Base-by-base conservation (phyloP, 2,797 vertebrate genomes). In the Trematomus bernacchii region DNA sequence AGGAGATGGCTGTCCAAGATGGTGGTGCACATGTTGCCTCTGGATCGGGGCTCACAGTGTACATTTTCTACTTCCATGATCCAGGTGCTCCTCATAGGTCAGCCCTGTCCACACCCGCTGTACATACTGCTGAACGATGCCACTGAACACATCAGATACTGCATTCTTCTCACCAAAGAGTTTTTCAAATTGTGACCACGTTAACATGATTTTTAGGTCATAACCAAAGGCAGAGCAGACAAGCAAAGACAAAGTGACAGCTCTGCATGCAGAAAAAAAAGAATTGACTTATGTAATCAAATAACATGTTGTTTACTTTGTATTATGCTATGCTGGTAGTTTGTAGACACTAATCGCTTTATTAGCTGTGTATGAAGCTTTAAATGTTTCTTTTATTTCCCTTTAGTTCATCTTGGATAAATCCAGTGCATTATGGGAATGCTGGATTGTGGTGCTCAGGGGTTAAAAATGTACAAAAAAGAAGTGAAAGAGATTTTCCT, bases 391-490 rank as follows among this genome's bases (percentile, higher is more conserved):
- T 85, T 84, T 88, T 83, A 70, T 82, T 90, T 88, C 80, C 74
- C 65, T 92, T 94, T 80, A 69, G 71, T 87, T 93, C 77, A 90
- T 88, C 92, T 92, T 90, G 86, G 91, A 93, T 90, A 76, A 92
- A 94, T 95, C 94, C 94, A 94, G 95, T 87, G 85, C 82, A 90
- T 95, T 91, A 88, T 90, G 86, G 90, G 87, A 89, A 92, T 74
- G 67, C 95, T 95, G 95, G 94, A 93, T 94, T 93, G 92, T 94
- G 94, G 94, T 92, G 93, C 95, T 96, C 95, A 96, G 95, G 95
- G 95, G 94, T 95, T 91, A 77, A 89, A 91, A 89, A 91, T 86
- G 89, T 87, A 79, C 59, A 83, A 79, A 74, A 86, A 91, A 89
- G 18, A 85, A 84, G 68, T 87, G 73, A 90, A 87, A 88, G 82